phyloP scores from a whole-genome alignment of 2,888 invertebrate genomes.

The Leptura quadrifasciata region DNA sequence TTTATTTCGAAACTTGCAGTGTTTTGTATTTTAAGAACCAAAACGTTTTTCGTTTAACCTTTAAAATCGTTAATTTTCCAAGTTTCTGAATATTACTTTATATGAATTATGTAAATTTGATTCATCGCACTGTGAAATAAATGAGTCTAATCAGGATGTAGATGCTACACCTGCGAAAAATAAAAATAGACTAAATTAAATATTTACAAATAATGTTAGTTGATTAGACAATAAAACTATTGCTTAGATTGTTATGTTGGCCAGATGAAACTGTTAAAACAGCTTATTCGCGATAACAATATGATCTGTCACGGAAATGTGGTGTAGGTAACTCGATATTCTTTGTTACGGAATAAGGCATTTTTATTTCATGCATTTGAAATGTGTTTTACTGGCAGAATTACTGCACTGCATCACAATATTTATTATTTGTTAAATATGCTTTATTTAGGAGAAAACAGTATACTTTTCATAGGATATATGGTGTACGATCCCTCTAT shows the following conservation, averaged over 20 bases:
- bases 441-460: no score
- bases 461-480: no score
- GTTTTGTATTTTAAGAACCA: no score
- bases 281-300: constrained; percentile 11
- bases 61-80: no score
- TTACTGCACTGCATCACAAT: no score
- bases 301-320: background rate
- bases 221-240: constrained; percentile 19
- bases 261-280: constrained; percentile 26
- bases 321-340: background rate
- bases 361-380: background rate
- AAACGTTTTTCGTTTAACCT: no score
- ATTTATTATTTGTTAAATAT: no score
- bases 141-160: background rate
- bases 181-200: constrained; percentile 26
- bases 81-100: no score
- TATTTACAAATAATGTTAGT: constrained; percentile 9
- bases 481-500: no score
- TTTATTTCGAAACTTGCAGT: no score
- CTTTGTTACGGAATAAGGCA: background rate
- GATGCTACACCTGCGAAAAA: constrained; percentile 5
- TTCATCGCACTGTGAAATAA: background rate
- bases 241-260: constrained; percentile 1
- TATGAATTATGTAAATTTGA: no score
- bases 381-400: background rate